Evolutionary conservation across 2,113 vertebrate species (phyloP), one percentile per base, ranked within the genome.

Genomic region (Asarcornis scutulata): DNA sequence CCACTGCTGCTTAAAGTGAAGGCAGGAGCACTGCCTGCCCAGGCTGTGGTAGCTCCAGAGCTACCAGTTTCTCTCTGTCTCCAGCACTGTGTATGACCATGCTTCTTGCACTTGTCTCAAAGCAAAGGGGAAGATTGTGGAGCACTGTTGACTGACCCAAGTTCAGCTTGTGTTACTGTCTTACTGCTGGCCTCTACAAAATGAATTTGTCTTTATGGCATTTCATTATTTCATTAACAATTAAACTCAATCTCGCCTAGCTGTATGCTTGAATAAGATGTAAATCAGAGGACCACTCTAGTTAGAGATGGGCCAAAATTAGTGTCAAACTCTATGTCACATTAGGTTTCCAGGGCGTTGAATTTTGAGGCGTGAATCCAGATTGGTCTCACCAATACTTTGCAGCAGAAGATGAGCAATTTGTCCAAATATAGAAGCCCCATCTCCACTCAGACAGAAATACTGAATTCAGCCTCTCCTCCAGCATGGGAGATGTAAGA

Each of bases 351-450:
- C 42, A n/a, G 31, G 10, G 48, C 32, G 8, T 6, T 60, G 34
- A 86, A 68, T 77, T 88, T 83, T 27, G 63, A 80, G 27, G 53
- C 50, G 68, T 29, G 71, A 32, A 69, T 66, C 50, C 63, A 83
- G 63, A 86, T 31, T 40, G 22, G 10, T 36, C 18, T 82, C 32
- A 52, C 5, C 1, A 5, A n/a, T 13, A 59, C 38, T 64, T 76
- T 59, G 53, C 31, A 93, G 71, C 5, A 71, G 23, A 23, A 69
- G n/a, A 60, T 26, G 32, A 87, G 29, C 31, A 91, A 71, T 59
- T 20, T 6, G 0, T 17, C 40, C 56, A 77, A 78, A 52, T 0
- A 1, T 5, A 53, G 26, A 14, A 76, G 21, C 23, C n/a, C 34
- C 11, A 11, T 46, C 68, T 72, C 50, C 46, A 31, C 25, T 36